Evolutionary conservation across 1,140 invertebrate genomes (phyloP), one percentile per base, ranked within the genome.

Genomic region (Vanessa atalanta): DNA sequence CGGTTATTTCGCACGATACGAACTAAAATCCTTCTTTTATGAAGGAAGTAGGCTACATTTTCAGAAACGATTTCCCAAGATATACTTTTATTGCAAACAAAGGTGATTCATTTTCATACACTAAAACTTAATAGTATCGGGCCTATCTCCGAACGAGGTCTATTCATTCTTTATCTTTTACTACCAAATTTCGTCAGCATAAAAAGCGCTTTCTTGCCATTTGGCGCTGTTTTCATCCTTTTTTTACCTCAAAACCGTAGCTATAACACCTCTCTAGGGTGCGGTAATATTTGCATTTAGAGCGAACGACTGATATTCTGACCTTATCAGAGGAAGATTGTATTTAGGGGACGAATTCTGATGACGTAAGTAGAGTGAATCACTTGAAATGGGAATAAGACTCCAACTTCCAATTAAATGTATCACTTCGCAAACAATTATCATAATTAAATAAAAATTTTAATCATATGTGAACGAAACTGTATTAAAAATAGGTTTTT

Each of bases 211-310:
- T 89, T 85, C 86, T 86, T 83, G 83, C 85, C 84, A 89, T 89
- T 91, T 88, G 87, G 87, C 85, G 83, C 78, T 87, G 83, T 88
- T 89, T 89, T 88, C 88, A 83, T 89, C 83, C 88, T 87, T 87
- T 88, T 43, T 89, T 87, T 88, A 86, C 86, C 86, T 89, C 87
- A 87, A 87, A 88, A 88, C 86, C 84, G 82, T 84, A 79, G 87
- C 87, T 83, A 88, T 90, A 89, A 91, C 88, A 91, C 89, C 86
- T 88, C 89, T 89, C 88, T 75, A 31, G 89, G 87, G 89, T 82
- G 81, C 89, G 84, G 87, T 91, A 83, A 89, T 91, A 91, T 91
- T 91, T 91, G 89, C 89, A 91, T 91, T 91, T 91, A 91, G 87
- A 91, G 81, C 87, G 89, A 89, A 89, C 87, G 85, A 88, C 86